Conservation (phyloP, 2,797 vertebrate genomes). For the Spinus olivaceus region DNA sequence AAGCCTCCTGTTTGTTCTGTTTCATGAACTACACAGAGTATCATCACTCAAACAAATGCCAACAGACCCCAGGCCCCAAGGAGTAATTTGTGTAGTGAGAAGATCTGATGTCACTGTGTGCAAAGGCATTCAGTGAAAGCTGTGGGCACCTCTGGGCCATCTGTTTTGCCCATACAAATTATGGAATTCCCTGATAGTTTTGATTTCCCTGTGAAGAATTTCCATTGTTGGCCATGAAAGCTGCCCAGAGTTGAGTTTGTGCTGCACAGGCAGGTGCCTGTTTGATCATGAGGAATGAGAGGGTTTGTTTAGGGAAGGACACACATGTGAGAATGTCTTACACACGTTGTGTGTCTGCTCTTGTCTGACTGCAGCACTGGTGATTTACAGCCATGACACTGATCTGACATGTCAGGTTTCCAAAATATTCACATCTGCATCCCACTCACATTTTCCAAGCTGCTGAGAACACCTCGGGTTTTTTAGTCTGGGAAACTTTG, state of each 20-base stretch:
- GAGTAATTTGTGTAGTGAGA: not conserved
- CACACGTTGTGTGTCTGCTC: not conserved
- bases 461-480: not conserved
- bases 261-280: not conserved
- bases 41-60: conserved; percentile 20
- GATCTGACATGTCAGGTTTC: not conserved
- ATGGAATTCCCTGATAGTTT: not conserved
- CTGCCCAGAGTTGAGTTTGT: not conserved
- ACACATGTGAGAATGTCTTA: not conserved
- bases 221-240: not conserved
- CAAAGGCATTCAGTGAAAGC: not conserved
- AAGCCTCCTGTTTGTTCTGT: conserved; percentile 34
- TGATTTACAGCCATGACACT: not conserved
- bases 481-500: not conserved
- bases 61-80: not conserved
- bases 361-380: not conserved
- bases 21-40: not conserved
- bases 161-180: not conserved
- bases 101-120: not conserved
- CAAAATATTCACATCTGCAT: not conserved
- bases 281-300: not conserved
- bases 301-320: not conserved
- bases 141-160: not conserved
- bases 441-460: not conserved
- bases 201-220: not conserved